Conservation (phyloP, 1,140 invertebrate species). For the Brachionus rotundiformis region DNA sequence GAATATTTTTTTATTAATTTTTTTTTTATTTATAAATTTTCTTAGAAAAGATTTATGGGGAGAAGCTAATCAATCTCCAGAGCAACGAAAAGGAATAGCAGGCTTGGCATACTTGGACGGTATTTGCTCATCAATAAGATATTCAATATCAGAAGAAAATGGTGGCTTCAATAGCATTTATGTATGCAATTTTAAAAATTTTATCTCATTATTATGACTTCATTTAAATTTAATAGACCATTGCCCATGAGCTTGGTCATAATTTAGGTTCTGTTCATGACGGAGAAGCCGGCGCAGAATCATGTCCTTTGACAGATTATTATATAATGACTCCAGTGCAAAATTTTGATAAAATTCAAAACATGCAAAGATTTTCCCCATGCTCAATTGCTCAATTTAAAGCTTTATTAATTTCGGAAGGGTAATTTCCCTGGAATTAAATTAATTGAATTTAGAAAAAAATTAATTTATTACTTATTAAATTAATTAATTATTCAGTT, state of each 20-base stretch:
- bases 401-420: background rate
- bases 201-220: background rate
- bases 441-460: too few species aligned
- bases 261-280: slow-evolving; percentile 49
- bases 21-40: slow-evolving; percentile 6
- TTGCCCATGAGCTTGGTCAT: slow-evolving; percentile 50
- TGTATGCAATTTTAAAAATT: slow-evolving; percentile 16
- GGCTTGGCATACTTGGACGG: slow-evolving; percentile 26
- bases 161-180: slow-evolving; percentile 14
- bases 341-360: slow-evolving; percentile 39
- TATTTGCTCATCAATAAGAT: background rate
- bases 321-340: slow-evolving; percentile 15
- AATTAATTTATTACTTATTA: too few species aligned
- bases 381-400: slow-evolving; percentile 47
- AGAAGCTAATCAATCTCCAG: background rate
- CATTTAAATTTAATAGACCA: background rate
- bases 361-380: slow-evolving; percentile 42
- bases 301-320: slow-evolving; percentile 14
- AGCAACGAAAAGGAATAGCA: background rate
- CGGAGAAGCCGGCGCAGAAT: background rate
- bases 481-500: background rate
- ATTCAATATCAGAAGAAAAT: slow-evolving; percentile 44
- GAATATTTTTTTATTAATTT: too few species aligned
- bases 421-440: too few species aligned
- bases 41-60: slow-evolving; percentile 38